Percentiles rank a stretch among this genome's conserved stretches.
These are phyloP conservation scores for Capitulum mitella DNA, from an alignment of 2,888 invertebrate species.

Conservation along the genomic window DNA sequence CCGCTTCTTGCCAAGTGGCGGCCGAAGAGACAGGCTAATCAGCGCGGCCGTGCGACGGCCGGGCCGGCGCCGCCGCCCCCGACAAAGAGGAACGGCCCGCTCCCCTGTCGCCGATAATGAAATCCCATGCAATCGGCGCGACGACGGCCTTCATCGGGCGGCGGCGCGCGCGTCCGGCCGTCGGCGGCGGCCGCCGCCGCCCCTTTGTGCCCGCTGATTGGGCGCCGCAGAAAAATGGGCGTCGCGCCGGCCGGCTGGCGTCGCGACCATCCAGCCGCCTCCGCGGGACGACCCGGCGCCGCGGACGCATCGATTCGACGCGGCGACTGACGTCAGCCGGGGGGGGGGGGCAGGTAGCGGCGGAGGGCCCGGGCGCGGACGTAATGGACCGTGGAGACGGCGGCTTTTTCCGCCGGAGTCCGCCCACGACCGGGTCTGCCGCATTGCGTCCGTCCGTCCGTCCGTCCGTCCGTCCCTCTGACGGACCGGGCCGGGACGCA, in stretches of 20 bases:
- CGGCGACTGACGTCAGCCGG: not conserved
- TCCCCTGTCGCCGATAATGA: slow-evolving; percentile 10
- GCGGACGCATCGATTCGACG: not conserved
- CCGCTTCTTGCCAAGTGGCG: not conserved
- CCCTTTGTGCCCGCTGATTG: not conserved
- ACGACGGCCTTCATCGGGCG: not conserved
- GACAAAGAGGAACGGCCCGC: not conserved
- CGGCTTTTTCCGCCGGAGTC: not conserved
- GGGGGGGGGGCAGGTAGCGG: not conserved
- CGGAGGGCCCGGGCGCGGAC: not conserved
- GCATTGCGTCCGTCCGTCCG: not conserved
- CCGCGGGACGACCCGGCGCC: not conserved
- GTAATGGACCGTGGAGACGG: slow-evolving; percentile 6
- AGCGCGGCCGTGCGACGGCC: not conserved
- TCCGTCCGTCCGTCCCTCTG: not conserved
- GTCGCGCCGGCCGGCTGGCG: not conserved
- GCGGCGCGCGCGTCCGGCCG: not conserved
- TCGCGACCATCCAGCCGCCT: not conserved
- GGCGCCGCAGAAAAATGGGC: not conserved
- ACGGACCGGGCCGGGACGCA: too few relatives aligned
- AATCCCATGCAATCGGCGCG: slow-evolving; percentile 7
- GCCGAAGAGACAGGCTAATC: not conserved
- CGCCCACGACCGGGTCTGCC: not conserved
- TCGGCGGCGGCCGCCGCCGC: not conserved
- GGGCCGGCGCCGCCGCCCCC: not conserved